Conservation (phyloP, 2,888 invertebrate species). For the Entomobrya multifasciata region DNA sequence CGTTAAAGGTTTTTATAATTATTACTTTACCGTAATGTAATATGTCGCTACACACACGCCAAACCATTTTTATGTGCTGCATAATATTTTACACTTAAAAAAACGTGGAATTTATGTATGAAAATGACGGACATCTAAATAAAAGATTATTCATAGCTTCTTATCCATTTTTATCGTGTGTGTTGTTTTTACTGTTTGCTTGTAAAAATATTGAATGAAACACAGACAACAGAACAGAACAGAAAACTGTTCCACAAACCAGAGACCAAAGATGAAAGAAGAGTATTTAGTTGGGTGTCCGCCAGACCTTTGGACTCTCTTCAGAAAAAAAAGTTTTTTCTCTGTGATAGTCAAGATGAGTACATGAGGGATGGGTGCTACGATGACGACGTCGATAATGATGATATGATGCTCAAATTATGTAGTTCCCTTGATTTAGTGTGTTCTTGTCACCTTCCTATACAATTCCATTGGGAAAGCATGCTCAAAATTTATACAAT, state of each 20-base stretch:
- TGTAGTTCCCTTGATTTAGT: background rate
- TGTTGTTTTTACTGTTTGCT: background rate
- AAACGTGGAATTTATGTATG: background rate
- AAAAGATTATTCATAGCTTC: slow-evolving; percentile 5
- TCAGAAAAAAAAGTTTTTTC: background rate
- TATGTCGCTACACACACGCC: no score
- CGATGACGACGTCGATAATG: background rate
- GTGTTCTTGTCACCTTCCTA: background rate
- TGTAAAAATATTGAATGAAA: background rate
- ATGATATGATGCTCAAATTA: background rate
- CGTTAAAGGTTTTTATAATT: no score
- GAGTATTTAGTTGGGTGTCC: slow-evolving; percentile 38
- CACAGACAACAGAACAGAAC: background rate
- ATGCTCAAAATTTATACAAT: no score
- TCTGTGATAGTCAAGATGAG: background rate
- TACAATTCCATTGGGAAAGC: no score
- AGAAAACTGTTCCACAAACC: background rate
- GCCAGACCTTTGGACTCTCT: slow-evolving; percentile 62
- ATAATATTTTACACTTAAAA: no score
- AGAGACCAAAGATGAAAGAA: background rate
- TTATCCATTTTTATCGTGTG: background rate
- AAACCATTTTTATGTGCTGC: no score
- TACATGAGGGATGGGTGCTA: background rate
- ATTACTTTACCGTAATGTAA: no score
- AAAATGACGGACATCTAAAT: background rate